A percentile compares a stretch with the other conserved stretches of the same genome.
Evolutionary conservation across 2,797 vertebrate species (phyloP).

Genomic region (Myoxocephalus aenaeus): DNA sequence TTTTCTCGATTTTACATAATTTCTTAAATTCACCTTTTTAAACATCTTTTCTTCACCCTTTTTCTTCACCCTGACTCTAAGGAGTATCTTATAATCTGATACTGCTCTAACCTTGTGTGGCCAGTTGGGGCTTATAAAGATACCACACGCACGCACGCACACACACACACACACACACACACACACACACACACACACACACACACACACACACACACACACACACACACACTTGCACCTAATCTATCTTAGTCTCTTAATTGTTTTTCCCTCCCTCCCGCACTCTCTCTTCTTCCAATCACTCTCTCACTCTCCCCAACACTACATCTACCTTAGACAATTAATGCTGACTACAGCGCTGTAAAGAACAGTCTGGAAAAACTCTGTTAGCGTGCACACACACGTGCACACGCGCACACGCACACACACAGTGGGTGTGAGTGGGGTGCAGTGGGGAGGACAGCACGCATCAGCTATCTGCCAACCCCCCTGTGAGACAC

Average conservation of each 20-base stretch:
- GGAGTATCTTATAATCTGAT: background rate
- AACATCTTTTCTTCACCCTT: background rate
- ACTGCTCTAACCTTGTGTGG: constrained; percentile 18
- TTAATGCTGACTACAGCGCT: constrained; percentile 61
- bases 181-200: constrained; percentile 14
- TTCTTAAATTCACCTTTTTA: too few species aligned
- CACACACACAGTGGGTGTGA: background rate
- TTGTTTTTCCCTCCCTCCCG: constrained; percentile 44
- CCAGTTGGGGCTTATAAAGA: constrained; percentile 37
- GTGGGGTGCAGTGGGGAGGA: constrained; percentile 35
- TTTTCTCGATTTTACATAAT: too few species aligned
- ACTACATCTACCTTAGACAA: constrained; percentile 70
- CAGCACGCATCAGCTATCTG: constrained; percentile 53
- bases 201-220: constrained; percentile 23
- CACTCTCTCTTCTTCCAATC: constrained; percentile 48
- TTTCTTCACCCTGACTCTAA: background rate
- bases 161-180: background rate
- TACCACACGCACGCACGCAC: background rate
- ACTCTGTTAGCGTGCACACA: constrained; percentile 26
- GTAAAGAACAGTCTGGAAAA: constrained; percentile 38
- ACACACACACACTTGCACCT: constrained; percentile 32
- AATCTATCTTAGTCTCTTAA: constrained; percentile 60
- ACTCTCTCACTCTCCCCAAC: constrained; percentile 45
- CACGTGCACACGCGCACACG: constrained; percentile 1
- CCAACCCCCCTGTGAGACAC: constrained; percentile 40